Evolutionary conservation across 1,140 invertebrate genomes (phyloP), one percentile per base, ranked within the genome.

Genomic region (Chironomus striatipennis): DNA sequence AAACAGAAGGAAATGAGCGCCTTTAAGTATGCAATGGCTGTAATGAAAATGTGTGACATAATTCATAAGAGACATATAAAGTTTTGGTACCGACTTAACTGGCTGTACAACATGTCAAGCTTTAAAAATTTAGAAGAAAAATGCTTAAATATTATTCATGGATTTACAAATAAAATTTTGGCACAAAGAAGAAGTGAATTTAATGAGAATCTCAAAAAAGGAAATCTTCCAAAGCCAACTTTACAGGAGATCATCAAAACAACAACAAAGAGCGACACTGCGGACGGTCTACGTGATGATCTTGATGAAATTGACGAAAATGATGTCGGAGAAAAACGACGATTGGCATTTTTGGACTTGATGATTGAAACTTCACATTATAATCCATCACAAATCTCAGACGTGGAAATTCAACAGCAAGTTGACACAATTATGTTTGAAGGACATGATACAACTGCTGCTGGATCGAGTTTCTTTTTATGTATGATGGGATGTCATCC

Each of bases 371-470:
- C 88, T 75, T 83, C 86, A 18, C 85, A 86, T 77, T 85, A 84
- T 75, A 89, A 86, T 34, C 83, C 83, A 2, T 81, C 82, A 0
- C 80, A 85, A 74, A 83, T 93, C 70, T 88, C 87, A 9, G 88
- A 95, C 74, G 85, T 89, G 73, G 93, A 96, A 81, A 93, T 97
- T 64, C 87, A 90, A 78, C 91, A 94, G 80, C 90, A 94, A 87
- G 92, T 94, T 0, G 90, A 94, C 76, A 95, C 92, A 0, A 94
- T 94, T 75, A 93, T 94, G 90, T 93, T 93, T 20, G 76, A 91
- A 91, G 93, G 93, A 43, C 94, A 96, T 80, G 94, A 96, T 79
- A 96, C 94, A 20, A 95, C 93, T 0, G 90, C 92, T 8, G 89
- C 91, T 65, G 92, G 88, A 34, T 90, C 91, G 75, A 91, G 90